Base-by-base conservation (phyloP, 1,140 invertebrate species). In the Drosophila sp. region DNA sequence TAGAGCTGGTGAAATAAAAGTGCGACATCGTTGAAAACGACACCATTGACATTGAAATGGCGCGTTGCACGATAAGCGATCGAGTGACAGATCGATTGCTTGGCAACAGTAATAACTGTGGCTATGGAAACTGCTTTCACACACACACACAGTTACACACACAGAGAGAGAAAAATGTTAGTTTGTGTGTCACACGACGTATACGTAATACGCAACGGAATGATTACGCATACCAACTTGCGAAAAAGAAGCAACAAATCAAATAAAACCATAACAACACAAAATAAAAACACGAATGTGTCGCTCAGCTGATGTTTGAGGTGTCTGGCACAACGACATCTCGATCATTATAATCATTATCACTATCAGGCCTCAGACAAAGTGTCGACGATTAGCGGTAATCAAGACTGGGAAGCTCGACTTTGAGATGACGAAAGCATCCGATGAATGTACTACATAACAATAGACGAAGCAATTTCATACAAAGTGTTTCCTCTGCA, bases 1-100 rank as follows among this genome's bases (percentile, higher is more conserved):
- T 72, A 54, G 46, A 29, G 21, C 53, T 86, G 81, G 62, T 86
- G 82, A 84, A 84, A 86, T 80, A 65, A 36, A 6, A 53, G 57
- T 59, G 53, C 25, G 58, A 59, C 8, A 70, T 14, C 8, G 58
- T 48, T 62, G 54, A 64, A 77, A 82, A 82, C 82, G 82, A 86
- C 82, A 78, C 83, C 63, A 34, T 87, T 89, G 82, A 87, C 82
- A 87, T 87, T 87, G 82, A 89, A 89, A 89, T 43, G 34, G 27
- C 59, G 40, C 36, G 29, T 13, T 64, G 63, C 13, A 48, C 66
- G 81, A 80, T 84, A 80, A 84, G 73, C 78, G 66, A 50, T 51
- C 71, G 66, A 78, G 70, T 51, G 41, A 59, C 53, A 54, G 45
- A 21, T 57, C n/a, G 40, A 8, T 53, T 32, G 83, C 82, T 36